Base-by-base conservation (phyloP, 2,888 invertebrate genomes). In the Uropetala carovei region DNA sequence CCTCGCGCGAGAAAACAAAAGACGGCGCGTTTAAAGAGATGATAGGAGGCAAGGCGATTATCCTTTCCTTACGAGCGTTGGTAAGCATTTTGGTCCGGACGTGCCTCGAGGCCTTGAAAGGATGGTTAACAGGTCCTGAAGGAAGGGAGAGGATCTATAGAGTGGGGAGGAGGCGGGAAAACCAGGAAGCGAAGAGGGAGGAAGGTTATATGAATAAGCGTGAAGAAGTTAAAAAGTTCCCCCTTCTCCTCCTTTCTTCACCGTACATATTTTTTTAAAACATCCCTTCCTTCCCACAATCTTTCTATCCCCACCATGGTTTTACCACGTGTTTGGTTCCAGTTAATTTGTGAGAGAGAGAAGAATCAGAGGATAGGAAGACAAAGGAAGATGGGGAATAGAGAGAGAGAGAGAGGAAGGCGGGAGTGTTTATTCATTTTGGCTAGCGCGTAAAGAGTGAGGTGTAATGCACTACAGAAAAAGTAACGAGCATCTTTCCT, bases 121-220 rank as follows among this genome's bases (percentile, higher is more conserved):
- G 64, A 18, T n/a, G 75, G 75, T 75, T 22, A 75, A 7, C n/a
- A 27, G 27, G 75, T 13, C 9, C 14, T 2, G 18, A 5, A 5
- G 18, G 60, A 75, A 43, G 43, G 43, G 43, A 43, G 43, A 5
- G 43, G 43, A 43, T 3, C 43, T 1, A 43, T 3, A 5, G 43
- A 5, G 43, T 43, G 43, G 43, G 43, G 11, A 11, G n/a, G 64
- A 64, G 64, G 64, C 5, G 64, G n/a, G 8, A 64, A 64, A 18
- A 13, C 16, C 5, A 11, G 64, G 64, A 16, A 11, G 64, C 64
- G 64, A 64, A n/a, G 64, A 64, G n/a, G 64, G 64, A 57, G n/a
- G 83, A 57, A 22, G 22, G 75, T 75, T 75, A 75, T 75, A 75
- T 75, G 75, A 75, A 75, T 75, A 75, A 14, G 75, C 75, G 75